Evolutionary conservation across 2,797 vertebrate species (phyloP).

Genomic region (Microctenopoma stevenorrisi): DNA sequence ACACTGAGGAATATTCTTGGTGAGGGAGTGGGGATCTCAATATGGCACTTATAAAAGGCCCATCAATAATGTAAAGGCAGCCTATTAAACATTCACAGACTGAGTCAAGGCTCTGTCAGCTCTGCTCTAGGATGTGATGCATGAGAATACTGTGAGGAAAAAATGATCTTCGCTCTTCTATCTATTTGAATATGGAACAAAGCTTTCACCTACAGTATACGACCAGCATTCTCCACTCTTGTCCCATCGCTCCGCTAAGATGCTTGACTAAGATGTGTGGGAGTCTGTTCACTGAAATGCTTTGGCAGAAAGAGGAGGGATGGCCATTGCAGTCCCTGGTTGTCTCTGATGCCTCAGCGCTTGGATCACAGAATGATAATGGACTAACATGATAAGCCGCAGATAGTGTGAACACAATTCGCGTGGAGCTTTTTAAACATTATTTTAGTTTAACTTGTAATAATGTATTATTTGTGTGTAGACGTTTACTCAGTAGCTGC

Average conservation of each 20-base stretch:
- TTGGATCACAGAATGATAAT: conserved; percentile 43
- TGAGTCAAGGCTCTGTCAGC: conserved; percentile 57
- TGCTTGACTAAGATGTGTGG: conserved; percentile 36
- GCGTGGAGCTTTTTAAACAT: not conserved
- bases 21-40: conserved; percentile 70
- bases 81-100: conserved; percentile 79
- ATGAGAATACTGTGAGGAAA: conserved; percentile 48
- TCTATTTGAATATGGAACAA: conserved; percentile 41
- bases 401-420: conserved; percentile 2
- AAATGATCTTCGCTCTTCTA: conserved; percentile 10
- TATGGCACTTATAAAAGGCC: conserved; percentile 77
- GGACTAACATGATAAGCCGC: conserved; percentile 37
- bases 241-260: conserved; percentile 6
- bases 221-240: conserved; percentile 27
- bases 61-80: conserved; percentile 80
- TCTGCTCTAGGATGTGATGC: conserved; percentile 44
- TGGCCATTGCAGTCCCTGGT: conserved; percentile 36
- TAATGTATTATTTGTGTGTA: not conserved
- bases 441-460: not conserved
- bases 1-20: conserved; percentile 73
- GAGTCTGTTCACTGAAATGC: conserved; percentile 34
- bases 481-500: not conserved
- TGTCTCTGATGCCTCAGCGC: conserved; percentile 38
- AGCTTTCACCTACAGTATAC: conserved; percentile 30
- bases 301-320: not conserved